Conservation (phyloP, 2,113 vertebrate species). For the Struthidea cinerea region DNA sequence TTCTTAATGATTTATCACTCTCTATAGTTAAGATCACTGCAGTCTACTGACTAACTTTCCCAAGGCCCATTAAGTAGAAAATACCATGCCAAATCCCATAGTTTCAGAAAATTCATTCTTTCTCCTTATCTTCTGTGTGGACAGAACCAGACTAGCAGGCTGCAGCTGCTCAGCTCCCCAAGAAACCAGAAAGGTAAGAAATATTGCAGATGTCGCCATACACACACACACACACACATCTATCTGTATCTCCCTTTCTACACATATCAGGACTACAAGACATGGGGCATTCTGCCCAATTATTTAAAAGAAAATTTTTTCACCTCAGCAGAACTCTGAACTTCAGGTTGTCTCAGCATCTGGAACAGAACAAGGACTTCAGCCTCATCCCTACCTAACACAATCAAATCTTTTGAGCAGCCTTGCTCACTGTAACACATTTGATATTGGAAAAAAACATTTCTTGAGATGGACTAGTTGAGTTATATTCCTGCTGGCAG, state of each 20-base stretch:
- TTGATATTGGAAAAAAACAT: neutral
- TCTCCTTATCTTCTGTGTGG: neutral
- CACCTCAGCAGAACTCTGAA: neutral
- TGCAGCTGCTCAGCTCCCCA: neutral
- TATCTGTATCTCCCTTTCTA: neutral
- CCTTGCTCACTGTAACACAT: neutral
- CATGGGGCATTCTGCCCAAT: neutral
- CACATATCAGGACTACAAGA: neutral
- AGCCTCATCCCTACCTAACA: neutral
- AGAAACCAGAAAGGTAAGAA: neutral
- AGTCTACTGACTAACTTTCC: neutral
- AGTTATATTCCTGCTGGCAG: neutral
- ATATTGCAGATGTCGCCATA: fast-evolving
- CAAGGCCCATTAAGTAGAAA: neutral
- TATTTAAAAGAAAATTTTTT: neutral
- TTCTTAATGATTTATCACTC: neutral
- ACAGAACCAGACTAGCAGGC: neutral
- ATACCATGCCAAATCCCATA: neutral
- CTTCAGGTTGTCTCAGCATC: neutral
- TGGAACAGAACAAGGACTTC: neutral
- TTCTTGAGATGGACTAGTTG: neutral
- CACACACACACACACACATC: no score
- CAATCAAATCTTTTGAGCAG: neutral
- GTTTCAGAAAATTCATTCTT: neutral
- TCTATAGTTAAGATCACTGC: neutral